Evolutionary conservation across 2,113 vertebrate genomes (phyloP).

Genomic region (Smithornis capensis): DNA sequence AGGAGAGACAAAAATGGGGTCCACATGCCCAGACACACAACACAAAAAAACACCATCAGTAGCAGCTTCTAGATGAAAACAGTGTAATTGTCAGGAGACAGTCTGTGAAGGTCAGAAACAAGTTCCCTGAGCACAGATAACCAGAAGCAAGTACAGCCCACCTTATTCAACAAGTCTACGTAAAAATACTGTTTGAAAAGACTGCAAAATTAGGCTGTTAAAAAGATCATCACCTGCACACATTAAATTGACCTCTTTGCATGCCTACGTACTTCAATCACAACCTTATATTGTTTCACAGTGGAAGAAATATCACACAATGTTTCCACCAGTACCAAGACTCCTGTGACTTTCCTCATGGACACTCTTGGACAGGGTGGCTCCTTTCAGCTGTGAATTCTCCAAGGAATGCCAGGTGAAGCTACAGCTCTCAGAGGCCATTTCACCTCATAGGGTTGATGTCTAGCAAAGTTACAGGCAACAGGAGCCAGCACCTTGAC

Average conservation of each 20-base stretch:
- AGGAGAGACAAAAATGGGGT: accelerated
- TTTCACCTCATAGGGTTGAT: neutral
- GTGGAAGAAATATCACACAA: neutral
- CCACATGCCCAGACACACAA: neutral
- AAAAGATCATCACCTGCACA: neutral
- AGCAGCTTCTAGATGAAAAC: neutral
- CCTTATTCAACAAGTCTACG: neutral
- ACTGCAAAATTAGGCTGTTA: neutral
- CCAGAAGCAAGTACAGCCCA: neutral
- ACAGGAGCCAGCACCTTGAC: neutral
- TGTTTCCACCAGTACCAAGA: accelerated
- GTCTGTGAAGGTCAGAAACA: neutral
- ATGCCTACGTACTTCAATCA: neutral
- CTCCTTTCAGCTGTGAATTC: neutral
- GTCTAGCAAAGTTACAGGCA: neutral
- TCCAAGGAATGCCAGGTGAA: neutral
- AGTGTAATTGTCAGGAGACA: neutral
- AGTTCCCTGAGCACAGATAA: no score
- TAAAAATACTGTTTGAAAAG: neutral
- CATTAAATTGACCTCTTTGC: neutral
- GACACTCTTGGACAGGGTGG: accelerated
- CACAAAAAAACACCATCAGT: accelerated
- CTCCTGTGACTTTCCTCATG: neutral
- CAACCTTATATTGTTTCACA: accelerated
- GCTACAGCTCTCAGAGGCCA: neutral